Base-by-base conservation (phyloP, 2,797 vertebrate genomes). In the Synanceia verrucosa region DNA sequence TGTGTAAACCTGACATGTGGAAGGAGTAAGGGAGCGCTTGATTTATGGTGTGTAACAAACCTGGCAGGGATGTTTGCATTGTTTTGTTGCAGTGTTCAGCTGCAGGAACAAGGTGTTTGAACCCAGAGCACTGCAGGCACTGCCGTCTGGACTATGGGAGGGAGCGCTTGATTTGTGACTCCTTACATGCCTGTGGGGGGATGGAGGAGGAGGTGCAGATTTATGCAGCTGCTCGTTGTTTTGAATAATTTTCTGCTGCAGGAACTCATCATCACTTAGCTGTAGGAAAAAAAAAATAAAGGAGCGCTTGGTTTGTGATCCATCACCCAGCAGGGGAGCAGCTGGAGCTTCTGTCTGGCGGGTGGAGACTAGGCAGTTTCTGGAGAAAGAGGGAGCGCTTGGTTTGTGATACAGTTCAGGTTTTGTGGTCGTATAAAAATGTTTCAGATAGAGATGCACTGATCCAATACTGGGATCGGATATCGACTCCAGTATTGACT, bases 291-390 rank as follows among this genome's bases (percentile, higher is more conserved):
- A 36, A 39, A 13, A 41, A 19, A 5, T 21, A 23, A 47, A 18
- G 68, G 69, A 59, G 76, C 24, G 37, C 64, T 78, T 59, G 51
- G n/a, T 72, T 72, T 44, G 28, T 31, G 31, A 34, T 29, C 9
- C 34, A 24, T 29, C 60, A 24, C 55, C 21, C 41, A 48, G 31
- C 56, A 18, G 28, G 55, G 36, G 19, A n/a, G 36, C 12, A 0
- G 18, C 23, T 58, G 70, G 44, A 21, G 46, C 11, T 43, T 29
- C 34, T 16, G 14, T 33, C 18, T 21, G 21, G 19, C 51, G 11
- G 64, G 76, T 60, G 76, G 63, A 56, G 44, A 26, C 7, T 8
- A 28, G n/a, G 11, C 19, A 0, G 36, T 26, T 52, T 39, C 24
- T 3, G n/a, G 12, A 50, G 51, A 4, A 53, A 48, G 56, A 9